Base-by-base conservation (phyloP, 2,797 vertebrate species). In the Orestias chungarensis region DNA sequence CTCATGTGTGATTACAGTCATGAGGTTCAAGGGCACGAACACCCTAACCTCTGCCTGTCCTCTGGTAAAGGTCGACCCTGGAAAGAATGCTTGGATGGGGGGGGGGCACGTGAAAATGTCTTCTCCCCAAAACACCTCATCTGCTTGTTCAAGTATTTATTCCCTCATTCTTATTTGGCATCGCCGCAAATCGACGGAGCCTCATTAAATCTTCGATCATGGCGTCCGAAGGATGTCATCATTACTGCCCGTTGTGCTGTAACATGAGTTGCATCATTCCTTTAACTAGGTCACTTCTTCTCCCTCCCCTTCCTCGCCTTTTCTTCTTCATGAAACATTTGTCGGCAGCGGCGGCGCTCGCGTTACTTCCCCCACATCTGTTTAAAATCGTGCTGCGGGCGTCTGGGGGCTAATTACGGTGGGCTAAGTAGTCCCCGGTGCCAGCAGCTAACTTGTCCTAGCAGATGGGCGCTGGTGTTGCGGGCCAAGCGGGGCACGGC, bases 321-420 rank as follows among this genome's bases (percentile, higher is more conserved):
- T 73, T 44, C 76, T 82, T 90, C 78, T 82, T 89, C 87, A 91
- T 91, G 90, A 90, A 90, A 89, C 86, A 78, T 75, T 83, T 80
- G 86, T 82, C 81, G 81, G 82, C 85, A 50, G 75, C 69, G 79
- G 85, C 69, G 79, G 85, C 80, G 82, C 86, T 90, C 75, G 86
- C 83, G 78, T 83, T 70, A 76, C 86, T 73, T 76, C 90, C 90
- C 89, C 91, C 89, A 92, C 93, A 93, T 94, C 94, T 94, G 93
- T 93, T 93, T 92, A 88, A 93, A 93, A 91, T 84, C 92, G 90
- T 86, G 89, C 92, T 89, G 93, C 88, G 75, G 88, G 92, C 87
- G 89, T 94, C 92, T 93, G 88, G 94, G 91, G 93, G 92, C 94
- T 94, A 94, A 94, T 95, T 94, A 94, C 85, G 81, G 80, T 83